A percentile compares a stretch with the other conserved stretches of the same genome.
These are phyloP conservation scores for Autographa gamma DNA, from an alignment of 2,888 invertebrate species.

Conservation along the genomic window DNA sequence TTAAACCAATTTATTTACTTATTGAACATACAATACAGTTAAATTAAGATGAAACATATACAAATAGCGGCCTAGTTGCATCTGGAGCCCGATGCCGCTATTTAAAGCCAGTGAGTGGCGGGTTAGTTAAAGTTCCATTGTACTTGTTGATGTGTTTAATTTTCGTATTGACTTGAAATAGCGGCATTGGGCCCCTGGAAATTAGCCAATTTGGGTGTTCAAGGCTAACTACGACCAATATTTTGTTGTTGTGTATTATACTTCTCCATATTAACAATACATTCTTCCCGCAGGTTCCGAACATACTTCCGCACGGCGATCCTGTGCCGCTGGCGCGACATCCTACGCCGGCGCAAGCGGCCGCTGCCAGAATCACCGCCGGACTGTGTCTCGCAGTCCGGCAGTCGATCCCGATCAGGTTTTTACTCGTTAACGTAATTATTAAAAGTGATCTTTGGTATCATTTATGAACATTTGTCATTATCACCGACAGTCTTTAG, in stretches of 20 bases:
- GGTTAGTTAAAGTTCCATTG: too few relatives aligned
- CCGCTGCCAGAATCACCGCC: constrained; percentile 86
- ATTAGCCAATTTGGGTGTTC: too few relatives aligned
- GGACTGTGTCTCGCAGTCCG: constrained; percentile 86
- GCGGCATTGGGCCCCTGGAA: too few relatives aligned
- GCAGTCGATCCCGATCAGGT: constrained; percentile 90
- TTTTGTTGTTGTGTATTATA: background rate
- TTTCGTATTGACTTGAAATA: too few relatives aligned
- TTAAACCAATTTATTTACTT: too few relatives aligned
- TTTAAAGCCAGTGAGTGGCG: too few relatives aligned
- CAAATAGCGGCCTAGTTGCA: too few relatives aligned
- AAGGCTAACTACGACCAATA: too few relatives aligned
- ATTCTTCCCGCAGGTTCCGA: constrained; percentile 87
- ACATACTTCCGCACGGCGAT: constrained; percentile 92
- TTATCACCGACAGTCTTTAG: constrained; percentile 25
- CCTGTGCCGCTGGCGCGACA: constrained; percentile 89
- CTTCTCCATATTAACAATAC: background rate
- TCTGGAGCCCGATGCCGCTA: too few relatives aligned
- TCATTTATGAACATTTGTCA: constrained; percentile 61
- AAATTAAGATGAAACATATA: too few relatives aligned
- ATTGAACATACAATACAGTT: too few relatives aligned
- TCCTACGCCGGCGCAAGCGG: constrained; percentile 76
- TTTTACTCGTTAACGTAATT: constrained; percentile 90
- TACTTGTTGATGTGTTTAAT: too few relatives aligned
- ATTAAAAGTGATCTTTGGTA: constrained; percentile 81